Evolutionary conservation across 2,888 invertebrate species (phyloP), one percentile per base, ranked within the genome.

Genomic region (Labia minor): DNA sequence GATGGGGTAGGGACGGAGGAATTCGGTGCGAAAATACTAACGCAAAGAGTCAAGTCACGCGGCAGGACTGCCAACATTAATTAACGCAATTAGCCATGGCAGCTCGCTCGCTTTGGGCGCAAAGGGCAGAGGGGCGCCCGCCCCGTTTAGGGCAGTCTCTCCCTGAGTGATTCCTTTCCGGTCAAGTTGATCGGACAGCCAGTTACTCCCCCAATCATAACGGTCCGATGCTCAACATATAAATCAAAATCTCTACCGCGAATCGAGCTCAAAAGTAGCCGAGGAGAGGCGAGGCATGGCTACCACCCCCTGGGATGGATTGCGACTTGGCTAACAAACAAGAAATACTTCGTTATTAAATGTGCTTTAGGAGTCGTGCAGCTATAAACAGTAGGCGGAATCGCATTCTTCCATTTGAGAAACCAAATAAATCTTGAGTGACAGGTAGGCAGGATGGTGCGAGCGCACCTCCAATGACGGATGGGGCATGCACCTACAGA

Each of bases 81-180:
- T 69, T 69, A 69, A 69, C 66, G 69, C 64, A 69, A 69, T 69
- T 69, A 69, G 69, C 66, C 65, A 61, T 61, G 33, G 33, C 63
- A 49, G 64, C 37, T 64, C 66, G 18, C 65, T 62, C 66, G 33
- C 67, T 67, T 63, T 65, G 63, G 33, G 33, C 33, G 33, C 33
- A 33, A 33, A 33, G 33, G 33, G 33, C 33, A 33, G 33, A 6
- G 33, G 11, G 33, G 33, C 6, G 33, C 33, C 33, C 33, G 6
- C 33, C 33, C 33, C 11, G 33, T 33, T 33, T 33, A 33, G 33
- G 33, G 33, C 33, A 33, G 33, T 8, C 33, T 8, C 33, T 33
- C 33, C 6, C 33, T 33, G 33, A 33, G 19, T 26, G 67, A 18
- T 61, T 68, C 65, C 67, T 68, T 68, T 67, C 66, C 67, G 65